A percentile compares a stretch with the other conserved stretches of the same genome.
phyloP scores from a whole-genome alignment of 2,797 vertebrate genomes.

The Peromyscus attwateri region DNA sequence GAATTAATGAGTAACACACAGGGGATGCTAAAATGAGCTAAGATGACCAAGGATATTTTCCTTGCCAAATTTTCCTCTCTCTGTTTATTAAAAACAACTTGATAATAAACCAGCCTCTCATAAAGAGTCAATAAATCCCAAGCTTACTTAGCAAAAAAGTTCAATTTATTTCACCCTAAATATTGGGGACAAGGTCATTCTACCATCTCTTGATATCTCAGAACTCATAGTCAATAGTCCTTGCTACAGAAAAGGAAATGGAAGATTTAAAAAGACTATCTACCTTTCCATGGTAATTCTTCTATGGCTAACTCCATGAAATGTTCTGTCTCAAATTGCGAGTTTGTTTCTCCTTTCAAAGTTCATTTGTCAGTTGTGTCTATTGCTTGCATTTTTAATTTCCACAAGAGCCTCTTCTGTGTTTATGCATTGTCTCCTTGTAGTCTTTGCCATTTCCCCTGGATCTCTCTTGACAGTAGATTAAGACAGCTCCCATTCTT shows the following conservation, averaged over 20 bases:
- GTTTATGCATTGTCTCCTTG: conserved; percentile 57
- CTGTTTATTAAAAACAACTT: conserved; percentile 59
- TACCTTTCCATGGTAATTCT: not conserved
- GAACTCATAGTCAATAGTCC: conserved; percentile 26
- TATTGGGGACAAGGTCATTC: conserved; percentile 53
- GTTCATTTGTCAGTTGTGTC: conserved; percentile 66
- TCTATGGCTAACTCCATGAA: not conserved
- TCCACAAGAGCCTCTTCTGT: accelerated
- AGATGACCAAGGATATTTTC: conserved; percentile 65
- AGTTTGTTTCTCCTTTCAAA: conserved; percentile 71
- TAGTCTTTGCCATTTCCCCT: not conserved
- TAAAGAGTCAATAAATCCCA: conserved; percentile 44
- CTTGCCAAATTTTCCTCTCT: conserved; percentile 72
- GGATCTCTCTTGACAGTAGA: conserved; percentile 64
- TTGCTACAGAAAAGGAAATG: conserved; percentile 40
- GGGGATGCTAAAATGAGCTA: conserved; percentile 73
- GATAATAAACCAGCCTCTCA: conserved; percentile 65
- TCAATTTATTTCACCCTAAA: not conserved
- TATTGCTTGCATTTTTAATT: conserved; percentile 74
- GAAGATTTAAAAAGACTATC: not conserved
- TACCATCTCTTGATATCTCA: conserved; percentile 59
- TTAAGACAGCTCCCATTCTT: conserved; percentile 68
- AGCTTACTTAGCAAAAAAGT: conserved; percentile 48
- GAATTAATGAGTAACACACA: conserved; percentile 75
- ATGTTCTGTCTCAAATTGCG: not conserved